phyloP scores from a whole-genome alignment of 1,140 invertebrate species.

The Muscidifurax raptorellus region DNA sequence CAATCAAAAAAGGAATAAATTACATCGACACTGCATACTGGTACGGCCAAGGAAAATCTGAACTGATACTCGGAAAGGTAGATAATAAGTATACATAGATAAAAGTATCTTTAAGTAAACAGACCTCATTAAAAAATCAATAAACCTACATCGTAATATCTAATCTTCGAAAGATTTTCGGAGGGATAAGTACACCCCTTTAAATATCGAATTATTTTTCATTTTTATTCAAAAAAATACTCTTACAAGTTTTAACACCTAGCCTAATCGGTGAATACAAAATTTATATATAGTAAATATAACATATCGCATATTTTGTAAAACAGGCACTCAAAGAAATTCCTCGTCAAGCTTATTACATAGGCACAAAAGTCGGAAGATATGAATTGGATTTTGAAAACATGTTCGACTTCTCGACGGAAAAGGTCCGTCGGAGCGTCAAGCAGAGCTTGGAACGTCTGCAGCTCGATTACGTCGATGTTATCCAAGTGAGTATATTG shows the following conservation, averaged over 20 bases:
- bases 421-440: slow-evolving; percentile 85
- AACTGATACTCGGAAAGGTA: slow-evolving; percentile 88
- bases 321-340: slow-evolving; percentile 84
- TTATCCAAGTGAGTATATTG: slow-evolving; percentile 84
- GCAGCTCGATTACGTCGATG: slow-evolving; percentile 89
- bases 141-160: not conserved
- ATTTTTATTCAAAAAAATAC: slow-evolving; percentile 30
- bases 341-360: slow-evolving; percentile 89
- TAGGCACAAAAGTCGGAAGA: slow-evolving; percentile 95
- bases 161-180: not conserved
- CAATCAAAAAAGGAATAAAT: slow-evolving; percentile 89
- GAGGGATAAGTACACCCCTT: not conserved
- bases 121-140: not conserved
- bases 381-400: slow-evolving; percentile 83
- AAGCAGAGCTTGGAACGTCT: slow-evolving; percentile 85
- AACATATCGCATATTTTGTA: slow-evolving; percentile 53
- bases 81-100: not conserved
- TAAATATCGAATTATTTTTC: not conserved
- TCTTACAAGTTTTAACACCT: not conserved
- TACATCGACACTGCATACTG: slow-evolving; percentile 94
- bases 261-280: not conserved
- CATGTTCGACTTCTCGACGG: slow-evolving; percentile 92
- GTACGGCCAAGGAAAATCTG: slow-evolving; percentile 92
- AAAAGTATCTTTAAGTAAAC: too few relatives aligned
- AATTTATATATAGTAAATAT: slow-evolving; percentile 44